A percentile compares a stretch with the other conserved stretches of the same genome.
phyloP scores from a whole-genome alignment of 2,888 invertebrate genomes.

The Deroplatys truncata region DNA sequence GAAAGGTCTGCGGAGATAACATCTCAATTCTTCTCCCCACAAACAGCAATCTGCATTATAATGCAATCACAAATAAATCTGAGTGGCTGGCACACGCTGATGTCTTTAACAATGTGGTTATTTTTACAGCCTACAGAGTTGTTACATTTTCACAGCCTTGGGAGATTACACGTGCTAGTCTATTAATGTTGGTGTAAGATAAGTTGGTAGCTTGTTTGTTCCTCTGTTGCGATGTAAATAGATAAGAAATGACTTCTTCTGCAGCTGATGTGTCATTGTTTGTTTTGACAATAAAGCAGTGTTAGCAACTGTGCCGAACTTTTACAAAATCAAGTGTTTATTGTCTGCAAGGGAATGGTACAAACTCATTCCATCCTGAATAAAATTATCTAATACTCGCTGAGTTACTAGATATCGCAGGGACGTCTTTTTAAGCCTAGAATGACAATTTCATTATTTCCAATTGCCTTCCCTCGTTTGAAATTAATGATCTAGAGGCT shows the following conservation, averaged over 20 bases:
- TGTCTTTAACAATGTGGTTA: background rate
- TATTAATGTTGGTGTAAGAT: background rate
- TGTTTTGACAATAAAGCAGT: background rate
- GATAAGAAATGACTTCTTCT: background rate
- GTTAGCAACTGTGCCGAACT: background rate
- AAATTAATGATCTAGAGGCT: too few relatives aligned
- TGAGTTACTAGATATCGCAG: too few relatives aligned
- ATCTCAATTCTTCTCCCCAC: background rate
- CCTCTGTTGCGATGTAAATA: background rate
- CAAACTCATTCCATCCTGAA: too few relatives aligned
- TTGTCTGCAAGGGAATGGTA: too few relatives aligned
- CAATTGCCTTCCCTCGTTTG: too few relatives aligned
- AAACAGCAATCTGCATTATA: background rate
- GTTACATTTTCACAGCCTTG: background rate
- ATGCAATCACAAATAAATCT: background rate
- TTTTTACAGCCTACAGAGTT: background rate
- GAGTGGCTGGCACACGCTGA: background rate
- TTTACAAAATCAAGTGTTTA: too few relatives aligned
- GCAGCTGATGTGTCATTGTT: background rate
- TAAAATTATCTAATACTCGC: too few relatives aligned
- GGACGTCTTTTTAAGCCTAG: too few relatives aligned
- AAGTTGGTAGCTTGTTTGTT: background rate
- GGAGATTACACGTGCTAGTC: background rate
- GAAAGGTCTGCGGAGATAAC: background rate
- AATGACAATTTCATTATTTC: too few relatives aligned